These are phyloP conservation scores for Haliclystus octoradiatus DNA, from an alignment of 30 jellyfish, hydroid and myxozoan species.

Conservation along the genomic window DNA sequence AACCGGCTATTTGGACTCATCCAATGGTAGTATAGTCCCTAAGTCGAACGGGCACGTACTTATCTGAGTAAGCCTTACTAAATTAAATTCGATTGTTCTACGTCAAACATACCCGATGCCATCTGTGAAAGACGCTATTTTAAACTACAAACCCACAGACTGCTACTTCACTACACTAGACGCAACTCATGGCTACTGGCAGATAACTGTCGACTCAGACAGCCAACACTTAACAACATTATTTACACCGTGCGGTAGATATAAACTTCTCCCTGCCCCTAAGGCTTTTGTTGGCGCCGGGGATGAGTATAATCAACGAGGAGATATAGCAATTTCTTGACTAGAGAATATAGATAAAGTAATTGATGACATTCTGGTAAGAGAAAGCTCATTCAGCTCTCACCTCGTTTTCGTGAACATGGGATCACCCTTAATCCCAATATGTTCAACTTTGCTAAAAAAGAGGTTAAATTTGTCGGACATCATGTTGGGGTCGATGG, in stretches of 20 bases:
- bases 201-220: not conserved
- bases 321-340: too few species aligned
- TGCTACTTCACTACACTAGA: not conserved
- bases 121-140: not conserved
- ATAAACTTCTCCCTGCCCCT: not conserved
- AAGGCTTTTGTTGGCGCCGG: not conserved
- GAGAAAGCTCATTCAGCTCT: not conserved
- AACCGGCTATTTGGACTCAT: not conserved
- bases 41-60: not conserved
- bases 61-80: not conserved
- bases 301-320: not conserved
- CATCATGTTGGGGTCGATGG: not conserved
- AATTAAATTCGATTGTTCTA: too few species aligned
- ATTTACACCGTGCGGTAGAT: not conserved
- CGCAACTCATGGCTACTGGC: not conserved
- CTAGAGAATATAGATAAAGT: too few species aligned
- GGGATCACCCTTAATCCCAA: not conserved
- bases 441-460: not conserved
- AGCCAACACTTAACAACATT: not conserved
- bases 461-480: not conserved
- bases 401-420: not conserved
- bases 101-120: conserved; percentile 1
- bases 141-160: not conserved
- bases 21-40: not conserved
- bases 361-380: not conserved